Evolutionary conservation across 2,888 invertebrate species (phyloP).

Genomic region (Argyra leucocephala): DNA sequence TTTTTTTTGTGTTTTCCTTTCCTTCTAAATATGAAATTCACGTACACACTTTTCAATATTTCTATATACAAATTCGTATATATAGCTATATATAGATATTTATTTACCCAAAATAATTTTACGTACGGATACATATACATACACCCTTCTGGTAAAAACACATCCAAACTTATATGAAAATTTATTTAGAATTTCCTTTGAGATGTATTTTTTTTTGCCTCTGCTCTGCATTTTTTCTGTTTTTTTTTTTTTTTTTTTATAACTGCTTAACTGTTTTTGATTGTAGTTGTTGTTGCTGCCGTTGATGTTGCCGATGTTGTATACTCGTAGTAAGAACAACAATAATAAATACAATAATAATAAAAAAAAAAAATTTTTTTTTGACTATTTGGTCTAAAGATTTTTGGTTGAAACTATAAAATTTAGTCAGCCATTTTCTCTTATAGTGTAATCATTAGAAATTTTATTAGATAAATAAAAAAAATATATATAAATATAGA

Average conservation of each 20-base stretch:
- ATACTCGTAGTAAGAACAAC: background rate
- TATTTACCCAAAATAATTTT: background rate
- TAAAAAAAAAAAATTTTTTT: background rate
- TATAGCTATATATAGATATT: background rate
- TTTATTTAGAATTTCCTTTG: background rate
- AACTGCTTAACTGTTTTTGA: conserved; percentile 6
- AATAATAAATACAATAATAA: too few species aligned
- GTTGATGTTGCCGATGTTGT: background rate
- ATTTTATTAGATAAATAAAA: background rate
- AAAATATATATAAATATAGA: background rate
- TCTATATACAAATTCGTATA: background rate
- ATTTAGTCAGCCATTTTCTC: conserved; percentile 3
- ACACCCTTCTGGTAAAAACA: background rate
- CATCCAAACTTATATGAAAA: background rate
- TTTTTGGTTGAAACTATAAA: conserved; percentile 6
- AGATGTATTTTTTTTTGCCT: background rate
- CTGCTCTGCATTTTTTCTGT: background rate
- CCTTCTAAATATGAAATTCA: background rate
- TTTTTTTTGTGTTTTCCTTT: background rate
- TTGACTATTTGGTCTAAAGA: conserved; percentile 6
- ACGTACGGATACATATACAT: background rate
- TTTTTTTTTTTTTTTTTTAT: background rate
- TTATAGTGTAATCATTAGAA: conserved; percentile 4
- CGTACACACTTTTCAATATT: background rate
- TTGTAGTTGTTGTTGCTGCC: background rate